Evolutionary conservation across 2,888 invertebrate genomes (phyloP), one percentile per base, ranked within the genome.

Genomic region (Spatulosminthurus flaviceps): DNA sequence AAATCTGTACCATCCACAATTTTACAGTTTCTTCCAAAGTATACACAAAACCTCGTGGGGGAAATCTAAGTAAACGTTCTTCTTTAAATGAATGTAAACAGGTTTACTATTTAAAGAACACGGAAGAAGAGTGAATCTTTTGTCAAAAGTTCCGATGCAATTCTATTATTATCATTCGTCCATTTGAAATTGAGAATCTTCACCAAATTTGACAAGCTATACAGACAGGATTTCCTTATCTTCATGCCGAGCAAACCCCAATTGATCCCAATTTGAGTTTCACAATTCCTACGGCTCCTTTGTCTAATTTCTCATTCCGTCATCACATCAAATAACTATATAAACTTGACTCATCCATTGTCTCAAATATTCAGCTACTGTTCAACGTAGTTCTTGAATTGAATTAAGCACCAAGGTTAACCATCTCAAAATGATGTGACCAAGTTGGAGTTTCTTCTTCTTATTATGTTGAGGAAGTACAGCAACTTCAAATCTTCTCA

Each of bases 171-270:
- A n/a, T n/a, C n/a, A n/a, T n/a, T n/a, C n/a, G n/a, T n/a, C n/a
- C n/a, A n/a, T n/a, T n/a, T n/a, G n/a, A n/a, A n/a, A n/a, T n/a
- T n/a, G n/a, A n/a, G n/a, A n/a, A n/a, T n/a, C n/a, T n/a, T n/a
- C n/a, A n/a, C n/a, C n/a, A n/a, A n/a, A n/a, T n/a, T n/a, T n/a
- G n/a, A 41, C 41, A 13, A 41, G 41, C 7, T 41, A 26, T 26
- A 29, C 13, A 26, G 29, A 29, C n/a, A 66, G 66, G 66, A 69
- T 69, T 29, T 69, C 34, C 29, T 5, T 16, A 7, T 34, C 34
- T 29, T 69, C 69, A 69, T 29, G 69, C 69, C 34, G 69, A 28
- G 69, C 13, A 28, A n/a, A n/a, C n/a, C n/a, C 69, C 29, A 69
- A 29, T 69, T 69, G 16, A 51, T 34, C 29, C 26, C 34, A 28